A percentile compares a stretch with the other conserved stretches of the same genome.
Conservation (phyloP, 2,113 vertebrate species). For the Cyprinodon brontotheroides region DNA sequence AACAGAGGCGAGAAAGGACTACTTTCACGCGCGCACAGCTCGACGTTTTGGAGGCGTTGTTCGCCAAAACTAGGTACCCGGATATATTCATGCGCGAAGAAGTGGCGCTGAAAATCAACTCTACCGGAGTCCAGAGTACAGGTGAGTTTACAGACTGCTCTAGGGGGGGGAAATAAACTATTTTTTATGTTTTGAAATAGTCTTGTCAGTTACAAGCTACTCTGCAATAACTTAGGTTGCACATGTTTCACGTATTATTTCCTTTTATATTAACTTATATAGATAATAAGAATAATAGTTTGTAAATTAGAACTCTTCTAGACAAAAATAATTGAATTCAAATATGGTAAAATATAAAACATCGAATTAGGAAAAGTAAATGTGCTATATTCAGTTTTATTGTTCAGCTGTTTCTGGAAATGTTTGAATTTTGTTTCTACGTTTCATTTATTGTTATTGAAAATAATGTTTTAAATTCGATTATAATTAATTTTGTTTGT, state of each 20-base stretch:
- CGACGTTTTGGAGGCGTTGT: slow-evolving; percentile 94
- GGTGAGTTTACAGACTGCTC: slow-evolving; percentile 73
- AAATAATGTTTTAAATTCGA: no score
- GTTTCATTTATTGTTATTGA: no score
- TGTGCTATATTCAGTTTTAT: no score
- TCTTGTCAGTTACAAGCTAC: background rate
- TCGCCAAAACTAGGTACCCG: slow-evolving; percentile 97
- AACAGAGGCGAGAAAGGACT: slow-evolving; percentile 95
- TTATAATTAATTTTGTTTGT: background rate
- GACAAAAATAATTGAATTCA: background rate
- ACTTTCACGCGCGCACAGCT: slow-evolving; percentile 97
- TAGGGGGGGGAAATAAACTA: background rate
- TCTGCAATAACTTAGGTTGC: background rate
- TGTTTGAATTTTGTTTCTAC: no score
- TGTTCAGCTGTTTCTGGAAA: no score
- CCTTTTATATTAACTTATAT: background rate
- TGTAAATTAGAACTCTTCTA: background rate
- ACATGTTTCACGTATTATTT: no score
- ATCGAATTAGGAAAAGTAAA: background rate
- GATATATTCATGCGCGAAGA: slow-evolving; percentile 99
- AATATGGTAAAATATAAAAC: background rate
- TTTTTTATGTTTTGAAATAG: background rate
- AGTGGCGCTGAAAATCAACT: slow-evolving; percentile 97
- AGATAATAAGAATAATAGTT: background rate
- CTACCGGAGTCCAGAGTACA: slow-evolving; percentile 95